Conservation (phyloP, 1,140 invertebrate species). For the Stenopsyche tienmushanensis region DNA sequence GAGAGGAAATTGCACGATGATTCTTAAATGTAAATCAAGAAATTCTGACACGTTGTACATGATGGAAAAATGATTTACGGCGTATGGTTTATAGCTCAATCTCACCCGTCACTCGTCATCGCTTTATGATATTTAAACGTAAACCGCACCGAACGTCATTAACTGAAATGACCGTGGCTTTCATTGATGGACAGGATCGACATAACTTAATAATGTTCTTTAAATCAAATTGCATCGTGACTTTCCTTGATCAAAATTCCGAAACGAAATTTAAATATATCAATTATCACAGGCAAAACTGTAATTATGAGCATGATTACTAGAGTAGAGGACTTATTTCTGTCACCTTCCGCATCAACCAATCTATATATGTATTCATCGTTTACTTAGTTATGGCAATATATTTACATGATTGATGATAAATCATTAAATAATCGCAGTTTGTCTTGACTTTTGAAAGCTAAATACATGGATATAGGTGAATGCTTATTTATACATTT, state of each 20-base stretch:
- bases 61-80: slow-evolving; percentile 37
- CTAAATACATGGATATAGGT: no score
- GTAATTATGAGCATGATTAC: no score
- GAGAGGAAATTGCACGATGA: slow-evolving; percentile 5
- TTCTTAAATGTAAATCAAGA: slow-evolving; percentile 5
- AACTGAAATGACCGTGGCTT: not conserved
- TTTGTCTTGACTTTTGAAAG: no score
- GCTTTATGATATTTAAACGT: not conserved
- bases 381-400: no score
- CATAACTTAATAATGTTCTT: not conserved
- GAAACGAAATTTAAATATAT: no score
- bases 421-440: no score
- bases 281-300: no score
- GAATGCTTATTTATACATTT: no score
- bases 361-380: no score
- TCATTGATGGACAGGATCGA: not conserved
- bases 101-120: slow-evolving; percentile 14
- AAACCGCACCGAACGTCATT: not conserved
- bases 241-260: not conserved
- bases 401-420: no score
- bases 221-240: not conserved
- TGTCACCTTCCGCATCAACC: no score
- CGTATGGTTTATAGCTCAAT: slow-evolving; percentile 32
- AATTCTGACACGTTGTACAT: slow-evolving; percentile 6
- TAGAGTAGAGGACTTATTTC: no score